A percentile compares a stretch with the other conserved stretches of the same genome.
Conservation (phyloP, 2,113 vertebrate genomes). For the Lonchura striata region DNA sequence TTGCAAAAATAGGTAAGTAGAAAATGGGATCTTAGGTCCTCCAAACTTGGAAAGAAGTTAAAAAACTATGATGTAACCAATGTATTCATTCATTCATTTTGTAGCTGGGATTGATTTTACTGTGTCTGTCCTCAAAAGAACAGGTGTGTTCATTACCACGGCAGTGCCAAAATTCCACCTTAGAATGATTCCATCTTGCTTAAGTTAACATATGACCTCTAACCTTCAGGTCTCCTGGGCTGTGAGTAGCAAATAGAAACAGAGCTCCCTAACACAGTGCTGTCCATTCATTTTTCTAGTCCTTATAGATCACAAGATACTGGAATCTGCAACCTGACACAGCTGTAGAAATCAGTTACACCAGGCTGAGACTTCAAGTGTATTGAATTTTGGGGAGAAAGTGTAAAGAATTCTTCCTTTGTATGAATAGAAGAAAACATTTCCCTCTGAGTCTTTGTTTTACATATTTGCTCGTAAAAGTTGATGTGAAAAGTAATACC, state of each 20-base stretch:
- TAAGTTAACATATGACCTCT: neutral
- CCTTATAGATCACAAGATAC: neutral
- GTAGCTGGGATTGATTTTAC: neutral
- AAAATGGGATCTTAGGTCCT: neutral
- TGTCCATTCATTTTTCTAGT: neutral
- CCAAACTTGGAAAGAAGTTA: neutral
- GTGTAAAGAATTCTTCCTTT: neutral
- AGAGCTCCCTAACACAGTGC: neutral
- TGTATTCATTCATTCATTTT: neutral
- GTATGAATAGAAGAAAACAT: neutral
- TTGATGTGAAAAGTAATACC: neutral
- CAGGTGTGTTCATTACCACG: neutral
- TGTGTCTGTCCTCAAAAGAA: neutral
- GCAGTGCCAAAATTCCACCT: neutral
- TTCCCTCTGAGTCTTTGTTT: neutral
- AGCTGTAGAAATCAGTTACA: neutral
- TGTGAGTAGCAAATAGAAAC: neutral
- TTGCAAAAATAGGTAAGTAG: slow-evolving; percentile 95
- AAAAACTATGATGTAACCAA: neutral
- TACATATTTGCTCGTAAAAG: neutral
- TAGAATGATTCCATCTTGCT: neutral
- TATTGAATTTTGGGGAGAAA: neutral
- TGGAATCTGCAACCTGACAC: neutral
- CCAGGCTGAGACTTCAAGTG: neutral
- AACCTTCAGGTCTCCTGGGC: neutral